phyloP scores from a whole-genome alignment of 2,113 vertebrate species.

The Actinemys pallida region DNA sequence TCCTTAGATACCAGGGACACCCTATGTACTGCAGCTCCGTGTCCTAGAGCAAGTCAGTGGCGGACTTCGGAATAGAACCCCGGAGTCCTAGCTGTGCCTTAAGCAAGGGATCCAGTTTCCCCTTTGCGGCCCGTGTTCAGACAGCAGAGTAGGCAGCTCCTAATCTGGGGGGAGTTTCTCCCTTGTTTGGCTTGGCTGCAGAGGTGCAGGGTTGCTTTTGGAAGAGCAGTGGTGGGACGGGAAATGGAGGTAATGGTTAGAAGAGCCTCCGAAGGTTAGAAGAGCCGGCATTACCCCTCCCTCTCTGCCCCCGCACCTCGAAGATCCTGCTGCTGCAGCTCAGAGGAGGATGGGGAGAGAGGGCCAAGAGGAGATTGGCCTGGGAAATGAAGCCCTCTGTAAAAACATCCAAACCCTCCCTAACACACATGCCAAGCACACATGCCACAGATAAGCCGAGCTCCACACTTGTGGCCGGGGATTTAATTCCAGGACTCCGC shows the following conservation, averaged over 20 bases:
- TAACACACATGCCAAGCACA: rapidly evolving
- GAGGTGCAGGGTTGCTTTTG: not conserved
- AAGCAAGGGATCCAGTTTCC: not conserved
- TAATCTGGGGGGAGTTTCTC: not conserved
- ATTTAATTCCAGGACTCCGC: not conserved
- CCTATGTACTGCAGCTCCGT: not conserved
- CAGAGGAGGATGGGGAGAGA: not conserved
- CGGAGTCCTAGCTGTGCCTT: not conserved
- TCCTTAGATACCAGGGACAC: not conserved
- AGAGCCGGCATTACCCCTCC: not conserved
- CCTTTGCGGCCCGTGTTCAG: not conserved
- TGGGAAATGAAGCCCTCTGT: not conserved
- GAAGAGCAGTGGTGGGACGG: not conserved
- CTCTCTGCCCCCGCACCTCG: not conserved
- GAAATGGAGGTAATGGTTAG: not conserved
- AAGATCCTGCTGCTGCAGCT: not conserved
- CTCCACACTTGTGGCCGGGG: not conserved
- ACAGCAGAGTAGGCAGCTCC: not conserved
- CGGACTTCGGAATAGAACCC: not conserved
- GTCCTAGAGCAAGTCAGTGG: not conserved
- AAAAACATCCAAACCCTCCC: not conserved
- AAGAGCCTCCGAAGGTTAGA: not conserved
- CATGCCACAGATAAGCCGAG: not conserved
- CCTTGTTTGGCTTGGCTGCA: not conserved
- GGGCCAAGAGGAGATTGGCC: rapidly evolving